phyloP scores from a whole-genome alignment of 2,888 invertebrate species.

The Poecilus cupreus region DNA sequence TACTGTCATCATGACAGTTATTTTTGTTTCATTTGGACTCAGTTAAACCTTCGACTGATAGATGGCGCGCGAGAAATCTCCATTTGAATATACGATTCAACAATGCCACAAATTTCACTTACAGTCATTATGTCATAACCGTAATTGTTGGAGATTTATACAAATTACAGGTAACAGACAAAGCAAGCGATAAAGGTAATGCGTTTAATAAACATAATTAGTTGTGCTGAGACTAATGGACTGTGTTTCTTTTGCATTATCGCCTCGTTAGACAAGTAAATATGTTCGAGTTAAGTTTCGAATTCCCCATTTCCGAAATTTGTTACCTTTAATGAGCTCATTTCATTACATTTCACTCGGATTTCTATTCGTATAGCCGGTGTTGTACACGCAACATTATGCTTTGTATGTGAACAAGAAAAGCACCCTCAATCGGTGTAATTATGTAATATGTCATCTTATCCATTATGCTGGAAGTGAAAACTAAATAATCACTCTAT shows the following conservation, averaged over 20 bases:
- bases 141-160: constrained; percentile 30
- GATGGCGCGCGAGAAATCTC: no score
- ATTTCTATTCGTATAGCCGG: no score
- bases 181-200: constrained; percentile 22
- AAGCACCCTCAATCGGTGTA: background rate
- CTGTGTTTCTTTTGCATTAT: constrained; percentile 14
- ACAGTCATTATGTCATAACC: constrained; percentile 25
- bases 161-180: constrained; percentile 33
- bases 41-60: no score
- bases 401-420: background rate
- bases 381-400: background rate
- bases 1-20: no score
- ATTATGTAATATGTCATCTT: background rate
- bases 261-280: background rate
- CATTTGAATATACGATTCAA: no score
- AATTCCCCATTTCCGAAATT: constrained; percentile 25
- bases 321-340: constrained; percentile 12
- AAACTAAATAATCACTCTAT: background rate
- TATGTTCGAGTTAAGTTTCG: background rate
- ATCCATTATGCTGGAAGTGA: background rate
- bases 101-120: background rate
- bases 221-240: constrained; percentile 36
- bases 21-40: no score
- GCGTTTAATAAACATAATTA: constrained; percentile 32
- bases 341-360: background rate